Evolutionary conservation across 2,113 vertebrate genomes (phyloP), one percentile per base, ranked within the genome.

Genomic region (Bujurquina vittata): DNA sequence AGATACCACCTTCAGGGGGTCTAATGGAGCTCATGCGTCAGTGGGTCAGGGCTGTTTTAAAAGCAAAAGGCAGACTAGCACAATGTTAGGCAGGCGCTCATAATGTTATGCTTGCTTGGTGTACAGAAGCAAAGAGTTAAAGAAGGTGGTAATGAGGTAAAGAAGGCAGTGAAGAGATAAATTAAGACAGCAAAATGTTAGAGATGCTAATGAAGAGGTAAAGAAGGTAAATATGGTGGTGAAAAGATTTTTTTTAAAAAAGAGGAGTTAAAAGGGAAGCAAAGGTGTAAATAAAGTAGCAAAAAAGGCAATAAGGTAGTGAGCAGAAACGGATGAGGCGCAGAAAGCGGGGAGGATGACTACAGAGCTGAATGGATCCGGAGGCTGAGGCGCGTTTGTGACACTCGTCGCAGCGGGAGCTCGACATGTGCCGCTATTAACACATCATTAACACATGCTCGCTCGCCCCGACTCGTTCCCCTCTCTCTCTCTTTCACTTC

Each of bases 381-480:
- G 40, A 69, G 40, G 43, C 65, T 69, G 63, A 12, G 65, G 10
- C 3, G 33, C 12, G 67, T 8, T 72, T 0, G 67, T 72, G 67
- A 54, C 46, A 72, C 26, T 72, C 46, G 18, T 43, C 35, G 22
- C 73, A 40, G 73, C 31, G 12, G 29, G 82, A 75, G 12, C 11
- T 52, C 52, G 18, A 77, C 62, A 49, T 49, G 43, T 78, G 81
- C 56, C 7, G 40, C 78, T 26, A 80, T 74, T 60, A 77, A 84
- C 84, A 75, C 81, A 54, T 81, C 73, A 80, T 62, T 81, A 73
- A 77, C 83, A 74, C 83, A 35, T 4, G 54, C 74, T 57, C 55
- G 4, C 52, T 56, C 63, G 1, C 57, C 59, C 61, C n/a, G 1
- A 18, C n/a, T 26, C 26, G 14, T 18, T 54, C 46, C 10, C 37